These are phyloP conservation scores for Troides oblongomaculatus DNA, from an alignment of 2,888 invertebrate genomes.

Conservation along the genomic window DNA sequence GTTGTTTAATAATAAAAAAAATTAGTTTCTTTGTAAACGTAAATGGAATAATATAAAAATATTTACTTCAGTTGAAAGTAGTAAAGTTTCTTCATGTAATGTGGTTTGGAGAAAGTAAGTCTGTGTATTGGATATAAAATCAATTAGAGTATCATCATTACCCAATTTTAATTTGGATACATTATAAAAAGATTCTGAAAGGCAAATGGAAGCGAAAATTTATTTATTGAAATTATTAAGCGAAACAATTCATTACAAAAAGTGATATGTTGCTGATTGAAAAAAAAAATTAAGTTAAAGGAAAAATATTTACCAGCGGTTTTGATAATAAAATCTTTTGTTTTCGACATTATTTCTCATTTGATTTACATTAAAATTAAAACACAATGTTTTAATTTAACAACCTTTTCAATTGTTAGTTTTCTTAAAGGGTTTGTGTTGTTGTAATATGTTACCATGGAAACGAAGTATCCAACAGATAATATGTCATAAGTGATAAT, in stretches of 20 bases:
- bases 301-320: constrained; percentile 33
- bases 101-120: constrained; percentile 55
- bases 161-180: constrained; percentile 43
- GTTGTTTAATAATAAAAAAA: not conserved
- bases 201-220: not conserved
- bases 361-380: not conserved
- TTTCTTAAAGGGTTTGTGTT: not conserved
- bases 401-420: not conserved
- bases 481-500: too few relatives aligned
- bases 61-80: constrained; percentile 36
- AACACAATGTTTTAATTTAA: not conserved
- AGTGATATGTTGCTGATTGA: not conserved
- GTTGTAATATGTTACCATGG: not conserved
- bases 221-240: not conserved
- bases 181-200: constrained; percentile 60
- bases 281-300: not conserved
- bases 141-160: constrained; percentile 52
- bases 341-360: constrained; percentile 11
- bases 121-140: constrained; percentile 67
- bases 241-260: not conserved
- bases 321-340: constrained; percentile 20
- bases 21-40: not conserved
- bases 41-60: not conserved
- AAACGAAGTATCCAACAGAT: too few relatives aligned
- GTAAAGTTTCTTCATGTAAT: constrained; percentile 44